A percentile compares a stretch with the other conserved stretches of the same genome.
Evolutionary conservation across 2,797 vertebrate species (phyloP).

Genomic region (Brotogeris chrysoptera): DNA sequence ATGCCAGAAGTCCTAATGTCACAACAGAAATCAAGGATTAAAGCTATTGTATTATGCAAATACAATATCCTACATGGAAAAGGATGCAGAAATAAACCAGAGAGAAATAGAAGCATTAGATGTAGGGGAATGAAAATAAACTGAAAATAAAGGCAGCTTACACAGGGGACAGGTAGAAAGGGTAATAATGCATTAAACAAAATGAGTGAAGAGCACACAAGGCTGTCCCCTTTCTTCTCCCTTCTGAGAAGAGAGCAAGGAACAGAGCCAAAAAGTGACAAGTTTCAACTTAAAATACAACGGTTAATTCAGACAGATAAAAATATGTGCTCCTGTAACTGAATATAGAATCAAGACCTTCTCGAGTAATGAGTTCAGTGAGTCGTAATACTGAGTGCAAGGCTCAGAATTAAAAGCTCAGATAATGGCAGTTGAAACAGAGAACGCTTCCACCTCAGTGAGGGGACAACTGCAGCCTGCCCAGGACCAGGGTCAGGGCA

Average conservation of each 20-base stretch:
- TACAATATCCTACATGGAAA: not conserved
- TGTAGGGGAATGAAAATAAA: not conserved
- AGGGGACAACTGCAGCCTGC: not conserved
- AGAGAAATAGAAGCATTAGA: not conserved
- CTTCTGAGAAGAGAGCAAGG: not conserved
- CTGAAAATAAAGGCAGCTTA: not conserved
- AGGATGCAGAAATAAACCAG: not conserved
- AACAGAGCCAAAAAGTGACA: not conserved
- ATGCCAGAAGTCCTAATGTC: not conserved
- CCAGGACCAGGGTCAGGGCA: accelerated
- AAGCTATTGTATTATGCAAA: not conserved
- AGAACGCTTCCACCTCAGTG: not conserved
- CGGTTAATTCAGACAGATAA: not conserved
- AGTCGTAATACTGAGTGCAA: not conserved
- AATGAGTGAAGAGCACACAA: not conserved
- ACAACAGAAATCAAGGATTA: not conserved
- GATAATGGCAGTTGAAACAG: not conserved
- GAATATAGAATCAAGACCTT: not conserved
- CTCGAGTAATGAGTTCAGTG: not conserved
- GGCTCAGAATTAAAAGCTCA: not conserved
- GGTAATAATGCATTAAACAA: not conserved
- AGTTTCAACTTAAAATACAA: not conserved
- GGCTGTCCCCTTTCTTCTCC: not conserved
- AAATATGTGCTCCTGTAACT: not conserved
- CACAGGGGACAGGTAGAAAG: not conserved